phyloP scores from a whole-genome alignment of 2,888 invertebrate genomes.

The Cheilosia impressa region DNA sequence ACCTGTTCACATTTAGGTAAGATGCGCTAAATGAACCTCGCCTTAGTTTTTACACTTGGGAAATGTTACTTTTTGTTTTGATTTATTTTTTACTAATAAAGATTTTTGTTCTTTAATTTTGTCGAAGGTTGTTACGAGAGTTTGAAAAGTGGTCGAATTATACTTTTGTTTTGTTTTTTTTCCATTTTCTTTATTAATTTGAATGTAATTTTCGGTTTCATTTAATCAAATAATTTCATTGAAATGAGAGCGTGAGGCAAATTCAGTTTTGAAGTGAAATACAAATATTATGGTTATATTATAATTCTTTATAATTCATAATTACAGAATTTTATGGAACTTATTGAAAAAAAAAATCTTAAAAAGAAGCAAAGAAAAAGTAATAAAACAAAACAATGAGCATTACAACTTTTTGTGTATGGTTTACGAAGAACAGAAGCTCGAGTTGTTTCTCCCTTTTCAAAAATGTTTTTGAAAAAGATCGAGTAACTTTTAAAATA shows the following conservation, averaged over 20 bases:
- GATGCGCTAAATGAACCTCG: slow-evolving; percentile 64
- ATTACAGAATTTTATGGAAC: slow-evolving; percentile 73
- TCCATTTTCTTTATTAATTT: slow-evolving; percentile 1
- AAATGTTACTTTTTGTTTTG: slow-evolving; percentile 44
- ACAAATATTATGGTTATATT: slow-evolving; percentile 48
- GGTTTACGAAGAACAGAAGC: no score
- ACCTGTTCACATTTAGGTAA: background rate
- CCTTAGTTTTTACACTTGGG: slow-evolving; percentile 70
- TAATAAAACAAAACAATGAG: slow-evolving; percentile 69
- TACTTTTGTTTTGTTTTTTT: slow-evolving; percentile 14
- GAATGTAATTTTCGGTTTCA: background rate
- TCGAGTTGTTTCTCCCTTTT: no score
- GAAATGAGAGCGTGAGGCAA: slow-evolving; percentile 41
- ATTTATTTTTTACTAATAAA: slow-evolving; percentile 42
- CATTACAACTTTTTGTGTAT: slow-evolving; percentile 39
- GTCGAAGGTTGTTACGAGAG: slow-evolving; percentile 28
- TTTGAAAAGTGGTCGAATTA: background rate
- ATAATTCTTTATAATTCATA: slow-evolving; percentile 72
- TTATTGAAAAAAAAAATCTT: slow-evolving; percentile 63
- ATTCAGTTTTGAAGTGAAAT: slow-evolving; percentile 50
- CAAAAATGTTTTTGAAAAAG: no score
- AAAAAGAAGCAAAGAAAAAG: slow-evolving; percentile 61
- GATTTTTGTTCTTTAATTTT: slow-evolving; percentile 17
- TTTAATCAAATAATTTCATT: background rate
- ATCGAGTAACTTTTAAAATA: no score